These are phyloP conservation scores for Tinamus major DNA, from an alignment of 2,797 vertebrate species.

Conservation along the genomic window DNA sequence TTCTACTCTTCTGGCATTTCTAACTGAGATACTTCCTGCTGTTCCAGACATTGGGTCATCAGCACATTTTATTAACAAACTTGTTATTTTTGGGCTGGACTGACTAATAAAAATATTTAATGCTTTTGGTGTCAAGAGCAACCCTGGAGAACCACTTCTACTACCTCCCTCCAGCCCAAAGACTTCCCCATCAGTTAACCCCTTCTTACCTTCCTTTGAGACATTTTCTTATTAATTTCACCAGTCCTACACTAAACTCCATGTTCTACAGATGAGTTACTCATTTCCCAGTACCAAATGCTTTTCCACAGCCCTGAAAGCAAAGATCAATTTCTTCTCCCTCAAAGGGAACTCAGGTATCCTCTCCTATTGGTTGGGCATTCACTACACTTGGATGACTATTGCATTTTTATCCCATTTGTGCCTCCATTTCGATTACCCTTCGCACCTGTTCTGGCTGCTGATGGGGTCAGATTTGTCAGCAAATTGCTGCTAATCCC, in stretches of 20 bases:
- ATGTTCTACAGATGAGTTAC: background rate
- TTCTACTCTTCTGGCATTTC: slow-evolving; percentile 13
- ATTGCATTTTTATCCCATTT: background rate
- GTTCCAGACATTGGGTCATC: slow-evolving; percentile 54
- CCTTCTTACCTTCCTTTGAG: background rate
- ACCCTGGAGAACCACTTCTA: background rate
- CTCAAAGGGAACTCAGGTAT: background rate
- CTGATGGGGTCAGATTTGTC: background rate
- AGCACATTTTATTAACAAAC: slow-evolving; percentile 3
- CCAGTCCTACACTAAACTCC: background rate
- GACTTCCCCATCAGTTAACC: background rate
- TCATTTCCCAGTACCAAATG: background rate
- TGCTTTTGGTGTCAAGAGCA: background rate
- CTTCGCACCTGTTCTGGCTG: background rate
- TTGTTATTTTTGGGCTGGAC: slow-evolving; percentile 30
- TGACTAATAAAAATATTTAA: slow-evolving; percentile 10
- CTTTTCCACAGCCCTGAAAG: background rate
- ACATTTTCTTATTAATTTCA: background rate
- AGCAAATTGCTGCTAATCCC: background rate
- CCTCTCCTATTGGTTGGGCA: background rate
- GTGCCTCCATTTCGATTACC: background rate
- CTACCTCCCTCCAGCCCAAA: slow-evolving; percentile 23
- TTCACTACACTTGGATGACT: background rate
- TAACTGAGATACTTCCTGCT: slow-evolving; percentile 4
- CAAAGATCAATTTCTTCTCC: background rate